Base-by-base conservation (phyloP, 2,797 vertebrate genomes). In the Hyperoplus immaculatus region DNA sequence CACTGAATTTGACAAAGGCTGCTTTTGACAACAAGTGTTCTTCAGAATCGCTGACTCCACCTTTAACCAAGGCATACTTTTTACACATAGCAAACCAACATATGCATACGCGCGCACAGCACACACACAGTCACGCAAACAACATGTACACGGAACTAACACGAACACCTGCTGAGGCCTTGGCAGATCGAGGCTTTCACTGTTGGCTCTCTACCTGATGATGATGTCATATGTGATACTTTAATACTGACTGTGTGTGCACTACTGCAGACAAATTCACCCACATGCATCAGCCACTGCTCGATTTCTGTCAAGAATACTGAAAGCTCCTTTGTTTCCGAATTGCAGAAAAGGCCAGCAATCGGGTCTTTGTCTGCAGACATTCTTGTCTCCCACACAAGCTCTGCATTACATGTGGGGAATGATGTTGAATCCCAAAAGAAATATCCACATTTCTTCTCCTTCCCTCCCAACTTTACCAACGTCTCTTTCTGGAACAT, bases 141-240 rank as follows among this genome's bases (percentile, higher is more conserved):
- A 12, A 36, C 70, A 46, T 55, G 69, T 6, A 72, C 77, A 78
- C 60, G 4, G 62, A 83, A 74, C 51, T 45, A 75, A 89, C 85
- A 86, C 49, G 4, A 83, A 77, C 77, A 82, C 90, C 82, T 78
- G 81, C 87, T 66, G 38, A 38, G 85, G 66, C 53, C 61, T 85
- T 90, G 88, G 85, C 77, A 59, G 18, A 0, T 29, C 29, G 29
- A 29, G 11, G 36, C 39, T 63, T 39, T 54, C 10, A 2, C 65
- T 47, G 49, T 65, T 79, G 84, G 75, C 69, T 16, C 50, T 57
- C 53, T n/a, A 4, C 4, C 59, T 51, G 13, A n/a, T 6, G 29
- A 79, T 91, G 90, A 90, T 76, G 83, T 88, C 90, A 92, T 83
- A 46, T 6, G 62, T 78, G 75, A 82, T 62, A 56, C 66, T 81